Conservation (phyloP, 1,140 invertebrate species). For the Mizuhopecten yessoensis region DNA sequence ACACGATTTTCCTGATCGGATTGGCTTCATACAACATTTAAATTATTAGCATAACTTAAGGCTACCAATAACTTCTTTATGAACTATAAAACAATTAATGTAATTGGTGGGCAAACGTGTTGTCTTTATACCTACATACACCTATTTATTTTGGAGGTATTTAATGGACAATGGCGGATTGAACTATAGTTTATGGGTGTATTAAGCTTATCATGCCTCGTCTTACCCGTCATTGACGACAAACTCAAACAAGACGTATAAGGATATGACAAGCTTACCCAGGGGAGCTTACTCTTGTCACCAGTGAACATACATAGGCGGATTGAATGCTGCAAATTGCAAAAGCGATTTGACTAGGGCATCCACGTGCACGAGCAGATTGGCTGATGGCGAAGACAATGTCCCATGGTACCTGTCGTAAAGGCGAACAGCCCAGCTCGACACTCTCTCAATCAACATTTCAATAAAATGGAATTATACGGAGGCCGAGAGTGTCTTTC, state of each 20-base stretch:
- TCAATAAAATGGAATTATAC: constrained; percentile 31
- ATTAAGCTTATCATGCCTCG: constrained; percentile 25
- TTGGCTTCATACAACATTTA: neutral
- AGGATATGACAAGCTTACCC: neutral
- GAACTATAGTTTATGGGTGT: neutral
- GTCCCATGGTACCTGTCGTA: neutral
- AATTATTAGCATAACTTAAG: neutral
- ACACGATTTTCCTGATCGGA: neutral
- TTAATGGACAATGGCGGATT: neutral
- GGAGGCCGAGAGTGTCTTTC: neutral
- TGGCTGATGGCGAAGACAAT: neutral
- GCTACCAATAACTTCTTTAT: neutral
- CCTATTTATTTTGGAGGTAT: neutral
- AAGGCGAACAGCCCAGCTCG: neutral
- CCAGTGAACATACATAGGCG: neutral
- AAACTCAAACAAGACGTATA: neutral
- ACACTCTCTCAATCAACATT: constrained; percentile 18
- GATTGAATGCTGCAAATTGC: constrained; percentile 25
- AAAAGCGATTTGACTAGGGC: constrained; percentile 11
- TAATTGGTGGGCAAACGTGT: neutral
- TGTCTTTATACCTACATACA: no score
- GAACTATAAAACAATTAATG: neutral
- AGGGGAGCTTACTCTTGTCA: constrained; percentile 11
- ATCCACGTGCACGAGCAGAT: neutral
- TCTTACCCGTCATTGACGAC: neutral